Evolutionary conservation across 2,113 vertebrate genomes (phyloP), one percentile per base, ranked within the genome.

Genomic region (Labeo rohita): DNA sequence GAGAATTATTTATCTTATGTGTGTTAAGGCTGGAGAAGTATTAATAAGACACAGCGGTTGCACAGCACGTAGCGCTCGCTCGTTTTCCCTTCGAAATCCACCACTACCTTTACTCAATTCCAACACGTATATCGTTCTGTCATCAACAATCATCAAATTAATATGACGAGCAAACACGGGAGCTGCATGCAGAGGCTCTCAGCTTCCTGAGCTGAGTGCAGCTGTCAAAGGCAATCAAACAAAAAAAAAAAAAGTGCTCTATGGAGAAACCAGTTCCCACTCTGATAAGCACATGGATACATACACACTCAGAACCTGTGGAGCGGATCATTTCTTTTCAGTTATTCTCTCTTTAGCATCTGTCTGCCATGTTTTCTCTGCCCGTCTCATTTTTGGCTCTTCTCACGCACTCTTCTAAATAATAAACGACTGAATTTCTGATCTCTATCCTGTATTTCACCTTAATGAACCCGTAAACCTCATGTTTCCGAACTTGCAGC

Each of bases 101-200:
- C 52, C 73, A 61, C 36, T 65, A 83, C 54, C 78, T 83, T 87
- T 89, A 85, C 84, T 84, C 74, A 72, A 85, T 81, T 83, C 68
- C 34, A 78, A 73, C 76, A 86, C 87, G 75, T 90, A 88, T 88
- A 83, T 84, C 89, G 86, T 80, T 87, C 90, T 87, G 90, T 91
- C 91, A 86, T 84, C 79, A 88, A 88, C 90, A 88, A 93, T 91
- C 91, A 90, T 91, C 65, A 88, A 89, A 90, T 89, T 88, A 93
- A 90, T 88, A 88, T 91, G 89, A 88, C 85, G 85, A 90, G 88
- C 91, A 88, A 89, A 90, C 84, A 59, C 83, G 84, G 84, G 78
- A 87, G 83, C 79, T 90, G 90, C 88, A 90, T 90, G 90, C 85
- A 50, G 85, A 34, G 50, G 86, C 91, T 87, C 84, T 90, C 83